A percentile compares a stretch with the other conserved stretches of the same genome.
Conservation (phyloP, 1,140 invertebrate genomes). For the Sminthurides bifidus region DNA sequence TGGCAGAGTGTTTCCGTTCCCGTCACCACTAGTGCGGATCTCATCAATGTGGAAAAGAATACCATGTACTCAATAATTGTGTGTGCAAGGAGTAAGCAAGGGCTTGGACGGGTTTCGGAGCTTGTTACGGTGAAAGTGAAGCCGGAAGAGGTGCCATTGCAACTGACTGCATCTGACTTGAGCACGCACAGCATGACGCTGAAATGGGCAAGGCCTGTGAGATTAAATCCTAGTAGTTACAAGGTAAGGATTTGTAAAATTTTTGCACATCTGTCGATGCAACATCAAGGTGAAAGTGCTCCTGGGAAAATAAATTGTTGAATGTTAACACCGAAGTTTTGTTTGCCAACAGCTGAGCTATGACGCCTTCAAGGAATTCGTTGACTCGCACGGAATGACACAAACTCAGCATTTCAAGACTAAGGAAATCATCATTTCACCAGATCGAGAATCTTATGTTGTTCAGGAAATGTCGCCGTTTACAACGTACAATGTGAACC, state of each 20-base stretch:
- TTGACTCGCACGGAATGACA: conserved; percentile 83
- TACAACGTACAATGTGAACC: conserved; percentile 88
- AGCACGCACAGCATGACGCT: conserved; percentile 56
- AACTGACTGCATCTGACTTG: conserved; percentile 71
- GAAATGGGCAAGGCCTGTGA: conserved; percentile 83
- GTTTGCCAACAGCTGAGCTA: conserved; percentile 55
- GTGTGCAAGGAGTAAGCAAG: conserved; percentile 62
- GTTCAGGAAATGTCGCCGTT: conserved; percentile 83
- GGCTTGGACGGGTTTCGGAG: conserved; percentile 46
- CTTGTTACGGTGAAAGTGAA: conserved; percentile 72
- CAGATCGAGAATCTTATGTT: conserved; percentile 53
- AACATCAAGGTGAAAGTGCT: no score
- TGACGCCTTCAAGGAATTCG: conserved; percentile 86
- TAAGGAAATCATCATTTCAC: conserved; percentile 56
- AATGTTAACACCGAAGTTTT: neutral
- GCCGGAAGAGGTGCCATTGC: conserved; percentile 78
- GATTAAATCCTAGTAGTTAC: conserved; percentile 76
- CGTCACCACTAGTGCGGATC: conserved; percentile 75
- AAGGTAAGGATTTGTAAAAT: conserved; percentile 41
- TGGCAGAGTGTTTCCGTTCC: conserved; percentile 76
- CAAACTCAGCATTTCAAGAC: conserved; percentile 71
- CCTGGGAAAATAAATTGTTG: neutral
- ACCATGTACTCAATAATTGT: conserved; percentile 87
- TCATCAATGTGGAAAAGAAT: conserved; percentile 79
- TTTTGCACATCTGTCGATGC: neutral